Conservation (phyloP, 53 echinoderm and acorn worm genomes). For the Stichopus horrens region DNA sequence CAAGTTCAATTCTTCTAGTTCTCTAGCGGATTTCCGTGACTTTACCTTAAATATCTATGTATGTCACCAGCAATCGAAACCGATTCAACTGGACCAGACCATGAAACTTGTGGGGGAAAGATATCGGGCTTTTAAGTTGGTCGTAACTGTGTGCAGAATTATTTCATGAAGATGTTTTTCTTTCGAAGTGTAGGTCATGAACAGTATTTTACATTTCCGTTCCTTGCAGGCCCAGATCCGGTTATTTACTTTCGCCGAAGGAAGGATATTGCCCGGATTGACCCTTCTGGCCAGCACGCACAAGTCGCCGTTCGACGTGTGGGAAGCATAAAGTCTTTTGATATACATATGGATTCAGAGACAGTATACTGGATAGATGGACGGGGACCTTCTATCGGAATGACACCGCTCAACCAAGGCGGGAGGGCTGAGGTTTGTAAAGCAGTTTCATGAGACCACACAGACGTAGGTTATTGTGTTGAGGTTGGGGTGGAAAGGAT, state of each 20-base stretch:
- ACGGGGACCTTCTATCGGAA: conserved; percentile 55
- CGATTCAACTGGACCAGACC: no score
- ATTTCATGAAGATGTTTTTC: no score
- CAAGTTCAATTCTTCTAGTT: no score
- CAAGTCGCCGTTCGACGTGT: background rate
- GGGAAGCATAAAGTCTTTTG: conserved; percentile 70
- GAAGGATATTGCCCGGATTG: conserved; percentile 29
- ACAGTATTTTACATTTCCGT: background rate
- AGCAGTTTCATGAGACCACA: no score
- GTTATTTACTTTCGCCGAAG: conserved; percentile 24
- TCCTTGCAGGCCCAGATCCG: background rate
- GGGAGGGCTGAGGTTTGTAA: conserved; percentile 62
- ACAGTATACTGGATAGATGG: conserved; percentile 83
- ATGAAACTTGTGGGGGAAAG: no score
- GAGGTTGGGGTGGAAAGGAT: no score
- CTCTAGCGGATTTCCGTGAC: no score
- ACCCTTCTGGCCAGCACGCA: conserved; percentile 30
- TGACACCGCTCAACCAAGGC: conserved; percentile 46
- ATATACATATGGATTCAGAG: conserved; percentile 64
- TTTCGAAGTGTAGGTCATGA: background rate
- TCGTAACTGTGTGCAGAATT: no score
- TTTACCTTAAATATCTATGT: no score
- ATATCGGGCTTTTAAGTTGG: no score
- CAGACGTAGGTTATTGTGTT: no score
- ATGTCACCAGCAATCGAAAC: no score